phyloP scores from a whole-genome alignment of 2,888 invertebrate genomes.

The Tinea trinotella region DNA sequence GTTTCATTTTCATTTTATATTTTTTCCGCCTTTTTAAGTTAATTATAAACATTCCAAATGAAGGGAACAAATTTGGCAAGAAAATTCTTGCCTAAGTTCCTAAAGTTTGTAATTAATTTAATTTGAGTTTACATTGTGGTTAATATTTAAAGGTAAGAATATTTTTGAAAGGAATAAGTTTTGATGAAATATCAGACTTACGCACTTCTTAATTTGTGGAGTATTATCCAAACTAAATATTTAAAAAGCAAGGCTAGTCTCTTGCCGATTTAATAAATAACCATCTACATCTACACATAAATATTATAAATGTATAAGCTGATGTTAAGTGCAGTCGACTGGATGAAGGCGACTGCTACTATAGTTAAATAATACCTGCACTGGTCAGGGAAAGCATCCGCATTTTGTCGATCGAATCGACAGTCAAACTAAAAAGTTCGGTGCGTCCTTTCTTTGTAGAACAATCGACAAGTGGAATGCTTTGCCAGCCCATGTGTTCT shows the following conservation, averaged over 20 bases:
- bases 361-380: too few species aligned
- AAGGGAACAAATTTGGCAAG: neutral
- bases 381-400: too few species aligned
- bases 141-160: constrained; percentile 9
- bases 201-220: neutral
- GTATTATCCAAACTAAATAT: neutral
- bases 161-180: constrained; percentile 13
- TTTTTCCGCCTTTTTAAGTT: constrained; percentile 14
- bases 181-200: constrained; percentile 11
- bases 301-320: too few species aligned
- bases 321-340: too few species aligned
- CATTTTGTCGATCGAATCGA: too few species aligned
- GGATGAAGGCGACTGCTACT: too few species aligned
- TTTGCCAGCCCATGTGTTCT: too few species aligned
- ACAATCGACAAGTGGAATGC: too few species aligned
- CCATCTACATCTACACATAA: too few species aligned
- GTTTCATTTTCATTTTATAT: constrained; percentile 11
- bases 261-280: too few species aligned
- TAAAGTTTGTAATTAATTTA: constrained; percentile 14
- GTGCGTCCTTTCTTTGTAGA: too few species aligned
- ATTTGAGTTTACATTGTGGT: constrained; percentile 13
- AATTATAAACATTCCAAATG: constrained; percentile 9
- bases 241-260: neutral
- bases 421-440: too few species aligned
- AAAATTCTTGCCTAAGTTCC: constrained; percentile 2